Percentiles rank a stretch among this genome's conserved stretches.
phyloP scores from a whole-genome alignment of 2,113 vertebrate species.

The Heterotilapia buettikoferi region DNA sequence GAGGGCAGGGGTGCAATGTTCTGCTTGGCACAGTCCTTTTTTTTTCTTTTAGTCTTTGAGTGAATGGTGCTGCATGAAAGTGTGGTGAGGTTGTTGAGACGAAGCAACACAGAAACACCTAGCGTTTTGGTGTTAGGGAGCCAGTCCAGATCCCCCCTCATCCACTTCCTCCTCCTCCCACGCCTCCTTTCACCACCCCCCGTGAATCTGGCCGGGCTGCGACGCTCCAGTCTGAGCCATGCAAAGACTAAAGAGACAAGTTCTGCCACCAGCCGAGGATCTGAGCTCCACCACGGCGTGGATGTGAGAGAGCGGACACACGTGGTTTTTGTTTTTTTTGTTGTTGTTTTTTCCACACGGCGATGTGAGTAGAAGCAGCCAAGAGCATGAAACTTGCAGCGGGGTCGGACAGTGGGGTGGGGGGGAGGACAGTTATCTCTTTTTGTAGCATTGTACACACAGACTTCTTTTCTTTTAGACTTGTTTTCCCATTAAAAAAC shows the following conservation, averaged over 20 bases:
- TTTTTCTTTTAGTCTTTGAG: constrained; percentile 70
- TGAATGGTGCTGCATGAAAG: constrained; percentile 57
- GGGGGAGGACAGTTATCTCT: constrained; percentile 60
- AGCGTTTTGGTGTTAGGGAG: constrained; percentile 57
- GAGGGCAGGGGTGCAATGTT: constrained; percentile 37
- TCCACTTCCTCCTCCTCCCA: constrained; percentile 11
- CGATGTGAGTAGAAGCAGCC: constrained; percentile 79
- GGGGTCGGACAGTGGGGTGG: background rate
- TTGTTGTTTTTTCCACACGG: constrained; percentile 22
- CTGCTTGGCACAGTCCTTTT: constrained; percentile 36
- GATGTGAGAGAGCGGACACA: constrained; percentile 45
- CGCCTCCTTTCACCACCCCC: background rate
- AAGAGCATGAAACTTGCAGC: constrained; percentile 72
- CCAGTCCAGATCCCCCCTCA: constrained; percentile 62
- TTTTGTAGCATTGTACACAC: constrained; percentile 57
- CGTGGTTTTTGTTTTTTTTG: accelerated
- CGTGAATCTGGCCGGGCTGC: constrained; percentile 72
- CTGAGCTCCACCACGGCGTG: constrained; percentile 47
- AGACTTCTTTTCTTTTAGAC: constrained; percentile 57
- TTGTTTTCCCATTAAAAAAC: constrained; percentile 74
- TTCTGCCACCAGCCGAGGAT: constrained; percentile 48
- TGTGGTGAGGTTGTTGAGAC: constrained; percentile 57
- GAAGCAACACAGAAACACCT: constrained; percentile 59
- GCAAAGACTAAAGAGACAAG: constrained; percentile 67
- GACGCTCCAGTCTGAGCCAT: constrained; percentile 79